These are phyloP conservation scores for Eueremaeus valkanovi DNA, from an alignment of 2,888 invertebrate genomes.

Conservation along the genomic window DNA sequence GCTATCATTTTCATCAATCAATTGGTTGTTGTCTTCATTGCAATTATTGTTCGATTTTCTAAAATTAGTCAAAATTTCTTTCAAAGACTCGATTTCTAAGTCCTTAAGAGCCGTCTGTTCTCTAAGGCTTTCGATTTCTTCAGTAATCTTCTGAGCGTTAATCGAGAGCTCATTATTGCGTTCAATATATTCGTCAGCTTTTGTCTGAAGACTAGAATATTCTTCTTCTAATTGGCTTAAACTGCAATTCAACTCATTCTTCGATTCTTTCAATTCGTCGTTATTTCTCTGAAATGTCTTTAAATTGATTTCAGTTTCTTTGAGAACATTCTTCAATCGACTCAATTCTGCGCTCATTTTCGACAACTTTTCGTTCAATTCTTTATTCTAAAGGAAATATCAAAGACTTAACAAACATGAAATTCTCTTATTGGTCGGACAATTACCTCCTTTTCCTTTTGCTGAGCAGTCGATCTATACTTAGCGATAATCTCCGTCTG, in stretches of 20 bases:
- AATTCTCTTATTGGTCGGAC: not conserved
- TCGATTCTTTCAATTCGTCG: slow-evolving; percentile 1
- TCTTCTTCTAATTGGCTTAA: slow-evolving; percentile 27
- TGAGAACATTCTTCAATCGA: slow-evolving; percentile 15
- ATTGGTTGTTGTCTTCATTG: not conserved
- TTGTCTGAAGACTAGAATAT: slow-evolving; percentile 3
- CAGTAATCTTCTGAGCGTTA: not conserved
- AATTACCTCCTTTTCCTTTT: slow-evolving; percentile 35
- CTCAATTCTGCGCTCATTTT: slow-evolving; percentile 29
- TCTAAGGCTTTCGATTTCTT: slow-evolving; percentile 2
- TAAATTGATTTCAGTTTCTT: slow-evolving; percentile 37
- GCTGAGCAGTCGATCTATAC: not conserved
- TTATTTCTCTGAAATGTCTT: slow-evolving; percentile 23
- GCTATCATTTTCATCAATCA: not conserved
- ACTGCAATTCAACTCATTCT: slow-evolving; percentile 5
- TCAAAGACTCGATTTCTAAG: slow-evolving; percentile 31
- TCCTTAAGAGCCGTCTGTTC: not conserved
- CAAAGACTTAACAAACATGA: not conserved
- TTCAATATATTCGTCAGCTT: not conserved
- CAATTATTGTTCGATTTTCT: not conserved
- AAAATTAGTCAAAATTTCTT: slow-evolving; percentile 28
- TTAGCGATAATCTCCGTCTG: slow-evolving; percentile 26
- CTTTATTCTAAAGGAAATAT: slow-evolving; percentile 7
- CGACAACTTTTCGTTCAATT: not conserved
- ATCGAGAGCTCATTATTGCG: not conserved